Base-by-base conservation (phyloP, 2,113 vertebrate species). In the Physeter macrocephalus region DNA sequence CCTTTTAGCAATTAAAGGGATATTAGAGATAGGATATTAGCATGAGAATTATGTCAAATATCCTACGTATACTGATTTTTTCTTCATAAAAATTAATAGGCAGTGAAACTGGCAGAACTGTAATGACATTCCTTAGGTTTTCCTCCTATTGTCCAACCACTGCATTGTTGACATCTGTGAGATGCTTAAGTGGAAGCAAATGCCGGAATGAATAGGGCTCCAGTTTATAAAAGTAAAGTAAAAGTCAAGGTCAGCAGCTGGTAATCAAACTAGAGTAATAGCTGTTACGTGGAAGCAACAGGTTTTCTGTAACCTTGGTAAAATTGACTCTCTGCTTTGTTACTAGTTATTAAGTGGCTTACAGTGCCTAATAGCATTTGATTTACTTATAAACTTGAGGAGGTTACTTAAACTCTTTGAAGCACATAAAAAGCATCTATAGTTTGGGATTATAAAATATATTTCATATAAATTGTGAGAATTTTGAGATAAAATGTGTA, bases 41-140 rank as follows among this genome's bases (percentile, higher is more conserved):
- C 95, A 96, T 95, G 69, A 18, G 25, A 90, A 72, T 98, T 97
- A 96, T 97, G 97, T 93, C 96, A 96, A 94, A 97, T 97, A 95
- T 41, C 80, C 93, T 97, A 93, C 96, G 97, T 97, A 94, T 82
- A 80, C 23, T 27, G 5, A 74, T 96, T 98, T 97, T 98, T 94
- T 39, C 36, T 97, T 94, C 36, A 93, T 31, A 88, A 97, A 98
- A 97, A 95, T 94, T 95, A 97, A 93, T 61, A 96, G 3, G 6
- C 91, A 3, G 7, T 69, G 46, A 80, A 87, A 94, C 36, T 96
- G 61, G 3, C 10, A 92, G 78, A 88, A 49, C 52, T 31, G 31
- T 17, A 11, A 39, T 84, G 59, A 17, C 74, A 88, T 78, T 41
- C 10, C 41, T 82, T 34, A 77, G 14, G 15, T 36, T 4, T 74